Base-by-base conservation (phyloP, 1,140 invertebrate species). In the Eciton burchellii region DNA sequence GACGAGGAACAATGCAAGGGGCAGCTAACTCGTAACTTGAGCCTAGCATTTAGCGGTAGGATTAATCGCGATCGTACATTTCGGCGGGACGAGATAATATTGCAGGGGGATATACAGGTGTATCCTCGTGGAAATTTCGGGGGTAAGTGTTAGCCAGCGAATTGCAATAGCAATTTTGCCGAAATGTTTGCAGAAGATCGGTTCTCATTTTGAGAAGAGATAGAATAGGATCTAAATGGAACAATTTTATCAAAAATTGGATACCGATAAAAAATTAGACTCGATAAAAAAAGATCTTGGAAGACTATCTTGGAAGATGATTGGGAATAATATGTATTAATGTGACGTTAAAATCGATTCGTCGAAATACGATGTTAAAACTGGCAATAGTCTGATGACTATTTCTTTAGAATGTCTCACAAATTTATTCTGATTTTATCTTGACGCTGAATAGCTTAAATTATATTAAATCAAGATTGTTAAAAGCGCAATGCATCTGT, bases 1-100 rank as follows among this genome's bases (percentile, higher is more conserved):
- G 57, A 81, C 26, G 19, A 73, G 70, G 56, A 60, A 81, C 68
- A 81, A 73, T 73, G 12, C 56, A 54, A 81, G 68, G 56, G 77
- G 43, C 35, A n/a, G 35, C 12, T 43, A 63, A 47, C 41, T 21
- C 45, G 59, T 24, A 66, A 76, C 41, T 85, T 49, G 47, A 76
- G 26, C 19, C 12, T 3, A 45, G 47, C 43, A 49, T 86, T 84
- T 84, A 84, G n/a, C 24, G 11, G 11, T 16, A 19, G 59, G 59
- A 86, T 86, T 82, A 81, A 65, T 56, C 43, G 24, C 45, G 21
- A 77, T 70, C 47, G 45, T 45, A 63, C 45, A 43, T 19, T 2
- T 16, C 16, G 57, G 19, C 52, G 43, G 11, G 12, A 21, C 56
- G 12, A 68, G 49, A 8, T 21, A 4, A n/a, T 43, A 5, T 49